These are phyloP conservation scores for Camponotus floridanus DNA, from an alignment of 1,140 invertebrate genomes.

Conservation along the genomic window DNA sequence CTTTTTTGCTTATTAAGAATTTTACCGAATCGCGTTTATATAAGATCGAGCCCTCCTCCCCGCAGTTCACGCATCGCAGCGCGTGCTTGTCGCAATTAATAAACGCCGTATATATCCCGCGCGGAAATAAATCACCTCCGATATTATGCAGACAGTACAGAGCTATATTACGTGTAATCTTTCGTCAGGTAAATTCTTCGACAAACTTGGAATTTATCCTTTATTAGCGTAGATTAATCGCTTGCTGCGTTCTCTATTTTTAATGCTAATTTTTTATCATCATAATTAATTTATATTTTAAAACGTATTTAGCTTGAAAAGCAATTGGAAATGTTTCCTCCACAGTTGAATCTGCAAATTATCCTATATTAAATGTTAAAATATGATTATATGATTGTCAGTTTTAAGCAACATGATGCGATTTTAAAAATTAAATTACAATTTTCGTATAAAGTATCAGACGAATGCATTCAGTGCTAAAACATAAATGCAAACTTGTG, in stretches of 20 bases:
- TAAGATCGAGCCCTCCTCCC: too few species aligned
- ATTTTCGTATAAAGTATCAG: not conserved
- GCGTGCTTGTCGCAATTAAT: conserved; percentile 41
- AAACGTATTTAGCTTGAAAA: not conserved
- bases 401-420: not conserved
- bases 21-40: conserved; percentile 17
- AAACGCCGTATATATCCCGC: not conserved
- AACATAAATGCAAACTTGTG: not conserved
- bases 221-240: not conserved
- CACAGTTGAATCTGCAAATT: not conserved
- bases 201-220: not conserved
- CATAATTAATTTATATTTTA: not conserved
- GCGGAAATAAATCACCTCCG: conserved; percentile 36
- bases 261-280: conserved; percentile 27
- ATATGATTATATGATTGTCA: not conserved
- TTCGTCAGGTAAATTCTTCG: not conserved
- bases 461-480: not conserved
- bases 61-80: conserved; percentile 14
- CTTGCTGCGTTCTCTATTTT: not conserved
- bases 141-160: not conserved
- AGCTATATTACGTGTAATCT: not conserved
- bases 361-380: not conserved
- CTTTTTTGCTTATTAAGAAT: conserved; percentile 58
- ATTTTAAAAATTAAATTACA: not conserved
- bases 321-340: not conserved